Conservation (phyloP, 2,888 invertebrate species). For the Orthosia cruda region DNA sequence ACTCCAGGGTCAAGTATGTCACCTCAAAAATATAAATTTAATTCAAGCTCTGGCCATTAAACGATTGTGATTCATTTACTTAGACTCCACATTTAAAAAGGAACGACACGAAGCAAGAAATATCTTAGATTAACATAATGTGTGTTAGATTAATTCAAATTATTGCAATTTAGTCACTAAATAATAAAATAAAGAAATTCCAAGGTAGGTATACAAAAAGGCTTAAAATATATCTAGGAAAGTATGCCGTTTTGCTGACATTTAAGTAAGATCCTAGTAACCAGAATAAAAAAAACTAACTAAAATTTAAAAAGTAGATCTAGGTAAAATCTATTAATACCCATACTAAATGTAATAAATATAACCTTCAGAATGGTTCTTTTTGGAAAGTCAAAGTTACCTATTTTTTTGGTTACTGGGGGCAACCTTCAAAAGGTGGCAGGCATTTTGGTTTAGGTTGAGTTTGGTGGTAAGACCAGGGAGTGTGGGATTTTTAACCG, state of each 20-base stretch:
- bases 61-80: constrained; percentile 79
- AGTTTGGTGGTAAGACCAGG: no score
- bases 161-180: constrained; percentile 34
- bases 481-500: no score
- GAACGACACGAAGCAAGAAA: constrained; percentile 71
- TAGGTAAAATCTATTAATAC: neutral
- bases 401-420: no score
- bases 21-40: constrained; percentile 75
- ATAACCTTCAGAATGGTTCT: neutral
- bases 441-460: no score
- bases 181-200: constrained; percentile 37
- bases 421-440: no score
- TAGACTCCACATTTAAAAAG: constrained; percentile 74
- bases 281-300: neutral
- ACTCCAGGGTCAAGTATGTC: constrained; percentile 79
- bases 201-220: constrained; percentile 1
- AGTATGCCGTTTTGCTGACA: constrained; percentile 5
- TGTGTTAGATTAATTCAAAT: constrained; percentile 51
- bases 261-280: neutral
- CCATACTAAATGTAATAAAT: no score
- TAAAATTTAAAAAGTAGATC: neutral
- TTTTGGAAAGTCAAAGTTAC: neutral
- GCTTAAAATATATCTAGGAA: neutral
- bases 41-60: constrained; percentile 62
- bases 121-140: constrained; percentile 58